Evolutionary conservation across 2,797 vertebrate genomes (phyloP), one percentile per base, ranked within the genome.

Genomic region (Malacoctenus gilli): DNA sequence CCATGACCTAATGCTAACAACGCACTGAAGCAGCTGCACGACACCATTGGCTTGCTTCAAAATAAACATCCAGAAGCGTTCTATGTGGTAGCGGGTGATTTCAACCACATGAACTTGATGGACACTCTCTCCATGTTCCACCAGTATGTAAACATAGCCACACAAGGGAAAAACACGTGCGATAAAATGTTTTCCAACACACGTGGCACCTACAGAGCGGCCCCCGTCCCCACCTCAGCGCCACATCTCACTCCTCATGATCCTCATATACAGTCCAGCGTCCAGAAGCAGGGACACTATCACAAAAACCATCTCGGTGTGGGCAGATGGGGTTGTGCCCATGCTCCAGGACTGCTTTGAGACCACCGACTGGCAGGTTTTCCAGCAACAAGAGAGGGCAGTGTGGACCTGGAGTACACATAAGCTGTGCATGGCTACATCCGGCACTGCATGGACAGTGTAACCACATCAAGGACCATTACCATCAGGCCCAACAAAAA

Each of bases 111-210:
- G 11, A 34, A 34, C 2, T 13, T 34, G 32, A 13, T 3, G 12
- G 32, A 34, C 32, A 34, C n/a, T 34, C 32, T 11, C 10, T 4
- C 11, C 11, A n/a, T 2, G 32, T 34, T 34, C 11, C 11, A 34
- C 32, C 32, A 13, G 12, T 11, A 32, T 10, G 11, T 32, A 14
- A 38, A 8, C 36, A 38, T 38, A 15, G 7, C 36, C 16, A 16
- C 15, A 37, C 23, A 4, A 6, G 36, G 37, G 22, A 20, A 58
- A 8, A 50, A 59, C 19, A 59, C 13, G 4, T 19, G 47, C 22
- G 4, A 0, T 8, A 5, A 15, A 8, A 10, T 22, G 16, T 22
- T 10, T 9, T 8, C 37, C 3, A 38, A 25, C 12, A 23, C 16
- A 16, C 10, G 0, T 0, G 2, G 22, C 8, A 41, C 32, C 6